phyloP scores from a whole-genome alignment of 2,888 invertebrate genomes.

The Drosophila aldrichi region DNA sequence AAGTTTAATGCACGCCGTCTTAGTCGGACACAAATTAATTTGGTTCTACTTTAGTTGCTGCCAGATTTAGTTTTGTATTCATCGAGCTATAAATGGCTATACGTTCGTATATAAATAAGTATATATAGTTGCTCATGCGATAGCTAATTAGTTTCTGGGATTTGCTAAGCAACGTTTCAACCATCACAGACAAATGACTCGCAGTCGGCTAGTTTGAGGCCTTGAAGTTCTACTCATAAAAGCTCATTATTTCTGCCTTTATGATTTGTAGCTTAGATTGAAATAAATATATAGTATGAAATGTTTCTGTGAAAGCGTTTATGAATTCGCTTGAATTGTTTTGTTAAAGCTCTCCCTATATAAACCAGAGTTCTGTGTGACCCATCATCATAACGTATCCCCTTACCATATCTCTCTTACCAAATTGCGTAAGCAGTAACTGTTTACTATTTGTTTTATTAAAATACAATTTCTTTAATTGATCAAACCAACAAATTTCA shows the following conservation, averaged over 20 bases:
- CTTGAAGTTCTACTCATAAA: neutral
- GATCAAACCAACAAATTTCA: too few species aligned
- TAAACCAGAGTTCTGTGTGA: too few species aligned
- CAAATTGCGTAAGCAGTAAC: too few species aligned
- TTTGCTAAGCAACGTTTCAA: neutral
- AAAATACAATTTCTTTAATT: too few species aligned
- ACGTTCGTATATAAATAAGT: neutral
- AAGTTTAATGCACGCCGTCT: neutral
- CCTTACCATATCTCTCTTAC: too few species aligned
- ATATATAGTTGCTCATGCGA: neutral
- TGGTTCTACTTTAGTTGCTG: neutral
- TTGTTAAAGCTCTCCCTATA: too few species aligned
- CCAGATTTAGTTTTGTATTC: neutral
- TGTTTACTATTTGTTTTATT: too few species aligned
- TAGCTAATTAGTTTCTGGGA: neutral
- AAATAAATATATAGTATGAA: neutral
- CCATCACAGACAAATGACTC: neutral
- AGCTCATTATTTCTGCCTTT: neutral
- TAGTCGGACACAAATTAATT: neutral
- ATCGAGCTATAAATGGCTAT: neutral
- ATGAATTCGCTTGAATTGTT: neutral
- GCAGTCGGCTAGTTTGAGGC: neutral
- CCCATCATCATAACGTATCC: too few species aligned
- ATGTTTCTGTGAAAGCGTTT: neutral
- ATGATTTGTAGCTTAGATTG: too few species aligned